A percentile compares a stretch with the other conserved stretches of the same genome.
These are phyloP conservation scores for Drosophila mettleri DNA, from an alignment of 2,888 invertebrate species.

Conservation along the genomic window DNA sequence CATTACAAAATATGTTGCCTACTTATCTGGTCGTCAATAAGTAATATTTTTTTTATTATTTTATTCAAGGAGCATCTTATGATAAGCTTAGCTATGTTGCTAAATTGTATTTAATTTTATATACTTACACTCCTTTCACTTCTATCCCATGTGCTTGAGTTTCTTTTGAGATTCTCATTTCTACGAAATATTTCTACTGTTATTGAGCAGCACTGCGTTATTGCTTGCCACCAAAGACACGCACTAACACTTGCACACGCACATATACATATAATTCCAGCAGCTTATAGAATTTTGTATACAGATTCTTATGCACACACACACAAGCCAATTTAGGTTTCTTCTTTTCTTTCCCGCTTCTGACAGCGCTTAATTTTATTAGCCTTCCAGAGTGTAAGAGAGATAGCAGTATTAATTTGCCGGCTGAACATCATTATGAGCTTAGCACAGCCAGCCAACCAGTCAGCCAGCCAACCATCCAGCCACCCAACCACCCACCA, in stretches of 20 bases:
- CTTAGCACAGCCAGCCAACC: background rate
- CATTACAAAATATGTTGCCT: slow-evolving; percentile 52
- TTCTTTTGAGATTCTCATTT: slow-evolving; percentile 51
- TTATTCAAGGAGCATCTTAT: too few relatives aligned
- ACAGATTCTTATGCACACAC: background rate
- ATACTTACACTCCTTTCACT: background rate
- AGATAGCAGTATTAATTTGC: slow-evolving; percentile 59
- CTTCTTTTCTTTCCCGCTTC: slow-evolving; percentile 26
- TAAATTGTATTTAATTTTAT: background rate
- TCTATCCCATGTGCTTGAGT: background rate
- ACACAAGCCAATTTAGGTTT: slow-evolving; percentile 12
- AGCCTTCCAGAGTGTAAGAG: slow-evolving; percentile 48
- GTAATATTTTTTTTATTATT: too few relatives aligned
- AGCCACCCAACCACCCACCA: slow-evolving; percentile 20
- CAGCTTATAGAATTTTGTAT: background rate
- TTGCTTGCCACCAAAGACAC: slow-evolving; percentile 35
- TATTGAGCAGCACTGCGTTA: slow-evolving; percentile 67
- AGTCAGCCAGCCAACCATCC: background rate
- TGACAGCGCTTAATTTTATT: slow-evolving; percentile 69
- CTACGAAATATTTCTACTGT: slow-evolving; percentile 79
- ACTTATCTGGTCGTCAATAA: slow-evolving; percentile 45
- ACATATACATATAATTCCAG: slow-evolving; percentile 10
- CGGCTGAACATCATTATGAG: slow-evolving; percentile 19
- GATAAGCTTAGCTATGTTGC: background rate
- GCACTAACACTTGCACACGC: slow-evolving; percentile 20